phyloP scores from a whole-genome alignment of 1,140 invertebrate genomes.

The Drosophila arawakana region DNA sequence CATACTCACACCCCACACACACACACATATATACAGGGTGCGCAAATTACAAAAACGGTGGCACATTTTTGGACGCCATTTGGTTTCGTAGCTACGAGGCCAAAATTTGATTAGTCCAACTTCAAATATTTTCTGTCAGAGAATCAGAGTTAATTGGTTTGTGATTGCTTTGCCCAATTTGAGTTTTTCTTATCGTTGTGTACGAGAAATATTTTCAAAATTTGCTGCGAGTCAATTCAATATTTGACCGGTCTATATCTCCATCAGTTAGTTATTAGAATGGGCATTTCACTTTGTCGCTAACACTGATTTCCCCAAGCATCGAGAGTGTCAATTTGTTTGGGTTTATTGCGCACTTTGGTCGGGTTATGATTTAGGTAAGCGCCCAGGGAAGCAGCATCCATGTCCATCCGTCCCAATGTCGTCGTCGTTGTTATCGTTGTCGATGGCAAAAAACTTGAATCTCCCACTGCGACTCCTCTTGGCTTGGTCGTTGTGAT shows the following conservation, averaged over 20 bases:
- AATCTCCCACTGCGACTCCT: conserved; percentile 23
- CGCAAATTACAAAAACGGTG: conserved; percentile 9
- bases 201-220: conserved; percentile 8
- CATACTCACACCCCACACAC: no score
- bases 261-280: neutral
- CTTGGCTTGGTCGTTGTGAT: conserved; percentile 59
- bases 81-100: conserved; percentile 4
- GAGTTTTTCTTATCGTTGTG: conserved; percentile 1
- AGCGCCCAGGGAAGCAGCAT: conserved; percentile 43
- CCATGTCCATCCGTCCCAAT: conserved; percentile 18
- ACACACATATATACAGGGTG: neutral
- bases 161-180: conserved; percentile 31
- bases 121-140: conserved; percentile 28
- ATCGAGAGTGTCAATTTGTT: conserved; percentile 74
- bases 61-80: conserved; percentile 22
- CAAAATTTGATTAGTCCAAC: conserved; percentile 22
- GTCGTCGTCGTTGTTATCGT: conserved; percentile 16
- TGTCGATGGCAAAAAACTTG: conserved; percentile 44
- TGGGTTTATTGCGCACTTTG: conserved; percentile 59
- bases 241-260: neutral
- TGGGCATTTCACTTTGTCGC: conserved; percentile 56
- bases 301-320: conserved; percentile 73
- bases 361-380: conserved; percentile 73
- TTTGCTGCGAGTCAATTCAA: neutral
- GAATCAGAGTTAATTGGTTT: conserved; percentile 34